phyloP scores from a whole-genome alignment of 2,797 vertebrate genomes.

The Peromyscus attwateri region DNA sequence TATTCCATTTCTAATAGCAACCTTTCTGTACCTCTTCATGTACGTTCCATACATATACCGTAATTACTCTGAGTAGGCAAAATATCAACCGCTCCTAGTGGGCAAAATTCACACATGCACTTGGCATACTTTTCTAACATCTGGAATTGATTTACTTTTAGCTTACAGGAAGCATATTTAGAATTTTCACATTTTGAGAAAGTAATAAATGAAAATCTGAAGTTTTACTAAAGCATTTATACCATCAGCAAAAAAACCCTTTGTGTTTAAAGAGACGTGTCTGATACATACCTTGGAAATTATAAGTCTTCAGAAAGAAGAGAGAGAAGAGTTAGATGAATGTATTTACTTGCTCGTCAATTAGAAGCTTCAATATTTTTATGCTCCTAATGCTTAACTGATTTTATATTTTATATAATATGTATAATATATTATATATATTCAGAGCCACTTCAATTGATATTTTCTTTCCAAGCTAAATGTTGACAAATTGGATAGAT shows the following conservation, averaged over 20 bases:
- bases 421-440: neutral
- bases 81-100: neutral
- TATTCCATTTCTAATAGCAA: neutral
- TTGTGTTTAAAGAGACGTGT: neutral
- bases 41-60: neutral
- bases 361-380: neutral
- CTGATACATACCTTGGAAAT: neutral
- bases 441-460: neutral
- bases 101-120: neutral
- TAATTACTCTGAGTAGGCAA: neutral
- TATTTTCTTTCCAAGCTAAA: neutral
- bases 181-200: conserved; percentile 25
- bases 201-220: neutral
- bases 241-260: neutral
- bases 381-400: neutral
- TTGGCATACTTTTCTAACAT: neutral
- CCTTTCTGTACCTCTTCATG: neutral
- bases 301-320: neutral
- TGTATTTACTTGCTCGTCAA: neutral
- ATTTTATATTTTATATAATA: neutral
- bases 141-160: neutral
- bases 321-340: neutral
- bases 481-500: neutral
- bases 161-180: neutral
- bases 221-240: neutral